phyloP scores from a whole-genome alignment of 2,888 invertebrate species.

The Pimpla rufipes region DNA sequence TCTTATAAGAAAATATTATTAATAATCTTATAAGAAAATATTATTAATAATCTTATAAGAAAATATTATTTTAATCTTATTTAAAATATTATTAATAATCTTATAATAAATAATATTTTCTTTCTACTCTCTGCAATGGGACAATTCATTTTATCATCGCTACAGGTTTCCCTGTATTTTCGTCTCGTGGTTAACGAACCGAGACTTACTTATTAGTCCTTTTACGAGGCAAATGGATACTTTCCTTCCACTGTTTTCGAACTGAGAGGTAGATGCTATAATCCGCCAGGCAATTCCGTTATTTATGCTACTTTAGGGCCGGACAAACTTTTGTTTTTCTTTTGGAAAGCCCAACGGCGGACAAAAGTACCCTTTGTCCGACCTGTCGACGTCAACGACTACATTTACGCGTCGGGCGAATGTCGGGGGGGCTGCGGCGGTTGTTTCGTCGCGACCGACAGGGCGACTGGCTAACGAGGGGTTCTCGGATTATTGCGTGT shows the following conservation, averaged over 20 bases:
- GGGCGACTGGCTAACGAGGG: slow-evolving; percentile 72
- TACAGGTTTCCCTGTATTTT: not conserved
- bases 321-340: not conserved
- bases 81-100: not conserved
- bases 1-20: not conserved
- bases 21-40: not conserved
- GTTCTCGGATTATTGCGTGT: slow-evolving; percentile 81
- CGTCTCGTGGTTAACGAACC: not conserved
- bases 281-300: not conserved
- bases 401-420: not conserved
- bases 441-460: slow-evolving; percentile 32
- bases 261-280: not conserved
- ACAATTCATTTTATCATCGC: not conserved
- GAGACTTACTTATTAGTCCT: not conserved
- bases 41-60: not conserved
- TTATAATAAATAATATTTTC: too few species aligned
- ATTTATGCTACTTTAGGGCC: not conserved
- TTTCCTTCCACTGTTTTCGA: not conserved
- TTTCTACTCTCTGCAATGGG: not conserved
- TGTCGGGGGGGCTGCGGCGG: slow-evolving; percentile 26
- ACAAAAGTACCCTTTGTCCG: slow-evolving; percentile 12
- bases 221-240: not conserved
- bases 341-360: not conserved
- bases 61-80: not conserved
- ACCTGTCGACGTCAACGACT: slow-evolving; percentile 29